phyloP scores from a whole-genome alignment of 2,797 vertebrate species.

The Microctenopoma steveboyesi region DNA sequence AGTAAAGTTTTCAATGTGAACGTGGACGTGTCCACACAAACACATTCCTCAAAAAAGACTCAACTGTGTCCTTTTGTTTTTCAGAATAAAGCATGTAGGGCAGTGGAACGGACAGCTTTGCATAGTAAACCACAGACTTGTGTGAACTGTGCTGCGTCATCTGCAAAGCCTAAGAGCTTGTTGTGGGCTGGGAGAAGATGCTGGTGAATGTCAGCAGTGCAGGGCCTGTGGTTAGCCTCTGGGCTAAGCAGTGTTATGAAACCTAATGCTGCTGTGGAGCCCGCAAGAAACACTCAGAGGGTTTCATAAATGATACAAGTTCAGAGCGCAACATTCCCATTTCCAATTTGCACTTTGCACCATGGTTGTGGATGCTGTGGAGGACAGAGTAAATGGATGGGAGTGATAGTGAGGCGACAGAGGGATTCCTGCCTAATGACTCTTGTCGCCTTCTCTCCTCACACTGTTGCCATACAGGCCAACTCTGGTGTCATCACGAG shows the following conservation, averaged over 20 bases:
- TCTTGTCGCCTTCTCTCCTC: slow-evolving; percentile 51
- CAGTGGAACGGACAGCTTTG: background rate
- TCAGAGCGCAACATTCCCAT: slow-evolving; percentile 4
- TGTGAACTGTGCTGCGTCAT: background rate
- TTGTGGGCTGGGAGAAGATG: slow-evolving; percentile 33
- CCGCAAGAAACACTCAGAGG: slow-evolving; percentile 29
- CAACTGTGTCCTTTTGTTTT: slow-evolving; percentile 5
- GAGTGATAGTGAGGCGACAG: slow-evolving; percentile 21
- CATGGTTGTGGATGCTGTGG: slow-evolving; percentile 19
- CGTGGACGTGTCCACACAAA: slow-evolving; percentile 5
- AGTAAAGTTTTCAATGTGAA: background rate
- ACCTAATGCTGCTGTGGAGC: slow-evolving; percentile 22
- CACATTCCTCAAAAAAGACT: slow-evolving; percentile 31
- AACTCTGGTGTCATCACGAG: slow-evolving; percentile 41
- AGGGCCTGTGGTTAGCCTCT: slow-evolving; percentile 20
- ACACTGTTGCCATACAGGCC: slow-evolving; percentile 50
- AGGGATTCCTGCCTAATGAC: slow-evolving; percentile 53
- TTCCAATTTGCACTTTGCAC: slow-evolving; percentile 27
- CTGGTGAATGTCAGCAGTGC: slow-evolving; percentile 17
- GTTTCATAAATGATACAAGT: slow-evolving; percentile 22
- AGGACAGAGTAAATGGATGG: slow-evolving; percentile 21
- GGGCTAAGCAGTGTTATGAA: slow-evolving; percentile 22
- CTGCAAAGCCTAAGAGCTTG: slow-evolving; percentile 3
- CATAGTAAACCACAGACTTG: slow-evolving; percentile 10
- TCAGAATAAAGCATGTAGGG: background rate